Evolutionary conservation across 2,113 vertebrate species (phyloP).

Genomic region (Pelobates fuscus): DNA sequence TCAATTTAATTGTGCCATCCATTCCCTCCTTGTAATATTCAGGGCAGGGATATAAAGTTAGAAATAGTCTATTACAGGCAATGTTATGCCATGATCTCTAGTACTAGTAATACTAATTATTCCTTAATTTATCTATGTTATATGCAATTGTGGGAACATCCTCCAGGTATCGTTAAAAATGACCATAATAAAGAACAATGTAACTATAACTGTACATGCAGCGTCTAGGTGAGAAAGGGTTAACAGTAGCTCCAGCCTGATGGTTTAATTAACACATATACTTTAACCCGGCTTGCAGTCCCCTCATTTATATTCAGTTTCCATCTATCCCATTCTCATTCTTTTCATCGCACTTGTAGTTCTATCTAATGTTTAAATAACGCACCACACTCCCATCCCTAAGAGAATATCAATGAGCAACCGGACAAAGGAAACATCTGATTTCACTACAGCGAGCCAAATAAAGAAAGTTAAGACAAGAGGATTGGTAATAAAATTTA

Average conservation of each 20-base stretch:
- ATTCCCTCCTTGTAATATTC: too few relatives aligned
- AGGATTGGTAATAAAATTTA: too few relatives aligned
- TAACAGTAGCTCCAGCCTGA: slow-evolving; percentile 20
- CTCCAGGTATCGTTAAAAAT: too few relatives aligned
- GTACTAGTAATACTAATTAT: too few relatives aligned
- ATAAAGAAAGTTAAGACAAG: slow-evolving; percentile 35
- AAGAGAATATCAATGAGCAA: slow-evolving; percentile 47
- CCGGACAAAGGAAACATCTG: slow-evolving; percentile 38
- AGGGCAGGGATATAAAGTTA: too few relatives aligned
- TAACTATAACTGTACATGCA: not conserved
- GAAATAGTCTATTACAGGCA: too few relatives aligned
- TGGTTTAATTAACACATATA: slow-evolving; percentile 26
- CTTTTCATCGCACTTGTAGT: slow-evolving; percentile 29
- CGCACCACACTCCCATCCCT: slow-evolving; percentile 39
- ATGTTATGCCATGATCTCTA: too few relatives aligned
- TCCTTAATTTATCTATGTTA: not conserved
- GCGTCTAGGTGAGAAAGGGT: slow-evolving; percentile 9
- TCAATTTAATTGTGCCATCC: too few relatives aligned
- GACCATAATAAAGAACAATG: not conserved
- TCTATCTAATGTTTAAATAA: slow-evolving; percentile 48
- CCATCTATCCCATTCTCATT: slow-evolving; percentile 38
- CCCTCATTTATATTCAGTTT: slow-evolving; percentile 46
- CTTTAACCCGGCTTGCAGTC: slow-evolving; percentile 17
- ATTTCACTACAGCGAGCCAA: slow-evolving; percentile 36
- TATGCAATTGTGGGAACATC: too few relatives aligned